Conservation (phyloP, 2,113 vertebrate species). For the Caranx ignobilis region DNA sequence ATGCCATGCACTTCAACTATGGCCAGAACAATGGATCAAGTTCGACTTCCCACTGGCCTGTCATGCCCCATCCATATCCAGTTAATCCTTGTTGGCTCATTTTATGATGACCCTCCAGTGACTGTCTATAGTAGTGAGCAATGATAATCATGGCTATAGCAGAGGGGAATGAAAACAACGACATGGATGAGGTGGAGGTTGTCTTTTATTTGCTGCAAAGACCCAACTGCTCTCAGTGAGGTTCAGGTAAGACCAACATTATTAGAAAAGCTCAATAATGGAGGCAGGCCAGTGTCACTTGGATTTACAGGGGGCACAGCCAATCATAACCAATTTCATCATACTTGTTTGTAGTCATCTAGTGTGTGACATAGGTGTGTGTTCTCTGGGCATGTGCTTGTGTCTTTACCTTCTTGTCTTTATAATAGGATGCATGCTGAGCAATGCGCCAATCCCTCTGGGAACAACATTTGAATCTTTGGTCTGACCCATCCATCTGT, state of each 20-base stretch:
- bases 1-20: background rate
- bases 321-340: constrained; percentile 70
- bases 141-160: constrained; percentile 69
- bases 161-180: constrained; percentile 60
- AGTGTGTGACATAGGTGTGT: constrained; percentile 5
- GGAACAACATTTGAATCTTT: constrained; percentile 51
- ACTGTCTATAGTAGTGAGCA: constrained; percentile 49
- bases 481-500: constrained; percentile 40
- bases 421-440: constrained; percentile 37
- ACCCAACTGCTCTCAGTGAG: constrained; percentile 75
- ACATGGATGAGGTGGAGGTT: constrained; percentile 59
- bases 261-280: constrained; percentile 79
- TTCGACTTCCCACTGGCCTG: constrained; percentile 32
- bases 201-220: constrained; percentile 77
- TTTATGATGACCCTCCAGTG: constrained; percentile 63
- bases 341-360: constrained; percentile 16
- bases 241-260: constrained; percentile 79
- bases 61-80: constrained; percentile 41
- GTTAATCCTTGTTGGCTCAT: constrained; percentile 58
- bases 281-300: constrained; percentile 59
- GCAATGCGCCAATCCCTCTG: constrained; percentile 16
- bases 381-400: constrained; percentile 20
- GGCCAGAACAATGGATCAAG: constrained; percentile 6
- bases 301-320: constrained; percentile 75
- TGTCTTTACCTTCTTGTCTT: constrained; percentile 22